A percentile compares a stretch with the other conserved stretches of the same genome.
Evolutionary conservation across 2,888 invertebrate genomes (phyloP).

Genomic region (Synergus gifuensis): DNA sequence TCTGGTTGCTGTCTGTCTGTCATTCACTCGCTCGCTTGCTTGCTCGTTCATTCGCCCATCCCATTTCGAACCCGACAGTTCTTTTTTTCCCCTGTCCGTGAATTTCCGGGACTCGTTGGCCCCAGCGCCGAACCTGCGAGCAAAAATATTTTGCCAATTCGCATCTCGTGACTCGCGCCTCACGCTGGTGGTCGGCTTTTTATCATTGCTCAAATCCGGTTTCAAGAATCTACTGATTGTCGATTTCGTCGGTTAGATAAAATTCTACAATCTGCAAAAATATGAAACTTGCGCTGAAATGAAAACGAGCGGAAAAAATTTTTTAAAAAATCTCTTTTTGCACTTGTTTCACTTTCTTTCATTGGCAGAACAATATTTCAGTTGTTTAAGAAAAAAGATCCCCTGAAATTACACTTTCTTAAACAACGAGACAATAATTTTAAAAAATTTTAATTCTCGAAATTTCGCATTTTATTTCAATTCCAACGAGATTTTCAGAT

Average conservation of each 20-base stretch:
- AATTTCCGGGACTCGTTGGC: constrained; percentile 38
- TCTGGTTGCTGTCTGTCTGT: constrained; percentile 78
- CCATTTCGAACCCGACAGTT: constrained; percentile 49
- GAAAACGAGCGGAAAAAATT: neutral
- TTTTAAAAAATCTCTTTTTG: neutral
- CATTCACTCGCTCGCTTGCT: constrained; percentile 64
- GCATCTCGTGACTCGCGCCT: neutral
- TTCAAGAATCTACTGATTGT: neutral
- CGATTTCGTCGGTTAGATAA: neutral
- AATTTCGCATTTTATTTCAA: too few species aligned
- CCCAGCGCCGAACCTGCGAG: constrained; percentile 29
- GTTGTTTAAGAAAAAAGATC: too few species aligned
- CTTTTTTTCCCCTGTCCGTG: constrained; percentile 12
- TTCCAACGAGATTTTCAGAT: too few species aligned
- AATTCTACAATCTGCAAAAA: neutral
- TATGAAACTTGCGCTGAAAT: neutral
- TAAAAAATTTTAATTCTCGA: too few species aligned
- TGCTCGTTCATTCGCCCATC: constrained; percentile 63
- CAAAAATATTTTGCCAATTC: constrained; percentile 16
- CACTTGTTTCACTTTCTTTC: neutral
- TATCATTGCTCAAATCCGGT: neutral
- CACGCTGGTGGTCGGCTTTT: constrained; percentile 13
- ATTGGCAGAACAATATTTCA: neutral
- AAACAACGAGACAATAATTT: too few species aligned
- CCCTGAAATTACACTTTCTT: too few species aligned